Base-by-base conservation (phyloP, 1,140 invertebrate genomes). In the Xylocopa sonorina region DNA sequence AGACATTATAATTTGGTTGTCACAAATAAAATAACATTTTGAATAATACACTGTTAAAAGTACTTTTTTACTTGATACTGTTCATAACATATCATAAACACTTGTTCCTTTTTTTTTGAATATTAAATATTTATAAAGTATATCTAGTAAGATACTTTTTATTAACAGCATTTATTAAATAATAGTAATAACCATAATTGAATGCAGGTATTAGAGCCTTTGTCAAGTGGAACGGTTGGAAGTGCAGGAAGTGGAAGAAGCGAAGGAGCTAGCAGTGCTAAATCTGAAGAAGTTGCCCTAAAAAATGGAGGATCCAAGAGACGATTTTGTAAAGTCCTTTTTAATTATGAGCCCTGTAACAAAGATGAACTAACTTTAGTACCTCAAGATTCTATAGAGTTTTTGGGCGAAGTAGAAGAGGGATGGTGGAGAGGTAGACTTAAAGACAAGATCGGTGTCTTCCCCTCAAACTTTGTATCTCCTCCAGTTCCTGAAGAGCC, bases 381-480 rank as follows among this genome's bases (percentile, higher is more conserved):
- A 84, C 96, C 98, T 63, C 96, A 97, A 86, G 97, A 99, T 92
- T 93, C 97, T 14, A 96, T 99, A 74, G 96, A 97, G 90, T 96
- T 99, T 81, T 92, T 98, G 63, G 96, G 96, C 57, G 97, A 98
- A 94, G 97, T 97, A 51, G 97, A 97, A 90, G 96, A 97, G 91
- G 97, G 97, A 24, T 98, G 97, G 97, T 98, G 97, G 97, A 95
- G 95, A 92, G 98, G 97, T 57, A 94, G 95, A 83, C 93, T 97
- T 14, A 92, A 93, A 79, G 96, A 96, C 63, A 95, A 95, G 88
- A 94, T 96, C 78, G 97, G 98, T 63, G 97, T 98, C 58, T 98
- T 98, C 92, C 97, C 97, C 24, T 98, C 97, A 9, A 98, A 98
- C 94, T 98, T 98, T 93, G 97, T 98, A n/a, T 85, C 89, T n/a